These are phyloP conservation scores for Stenodera caucasica DNA, from an alignment of 2,888 invertebrate species.

Conservation along the genomic window DNA sequence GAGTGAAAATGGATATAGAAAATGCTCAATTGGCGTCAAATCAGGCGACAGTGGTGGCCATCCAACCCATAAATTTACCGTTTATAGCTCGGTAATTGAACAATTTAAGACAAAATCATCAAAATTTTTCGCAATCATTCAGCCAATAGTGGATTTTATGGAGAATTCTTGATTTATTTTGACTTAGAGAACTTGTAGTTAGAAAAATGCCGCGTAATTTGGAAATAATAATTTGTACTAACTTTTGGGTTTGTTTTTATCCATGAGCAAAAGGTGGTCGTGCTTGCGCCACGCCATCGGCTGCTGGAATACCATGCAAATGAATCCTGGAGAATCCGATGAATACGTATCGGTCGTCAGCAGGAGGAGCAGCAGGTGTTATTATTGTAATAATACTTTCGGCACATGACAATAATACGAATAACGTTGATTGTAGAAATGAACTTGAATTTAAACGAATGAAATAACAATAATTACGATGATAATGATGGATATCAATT, in stretches of 20 bases:
- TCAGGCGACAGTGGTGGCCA: too few species aligned
- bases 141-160: too few species aligned
- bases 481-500: not conserved
- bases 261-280: slow-evolving; percentile 74
- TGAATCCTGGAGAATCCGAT: slow-evolving; percentile 53
- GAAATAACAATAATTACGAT: slow-evolving; percentile 22
- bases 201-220: too few species aligned
- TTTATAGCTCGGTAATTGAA: too few species aligned
- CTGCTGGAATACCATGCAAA: slow-evolving; percentile 53
- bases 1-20: too few species aligned
- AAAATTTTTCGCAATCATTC: too few species aligned
- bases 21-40: too few species aligned
- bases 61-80: too few species aligned
- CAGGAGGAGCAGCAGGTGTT: slow-evolving; percentile 51
- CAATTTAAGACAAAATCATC: too few species aligned
- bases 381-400: not conserved
- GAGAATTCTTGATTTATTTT: too few species aligned
- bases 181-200: too few species aligned
- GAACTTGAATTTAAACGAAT: slow-evolving; percentile 39
- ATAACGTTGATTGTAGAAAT: not conserved
- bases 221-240: slow-evolving; percentile 50
- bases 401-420: slow-evolving; percentile 39
- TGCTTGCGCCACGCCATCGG: slow-evolving; percentile 77
- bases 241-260: slow-evolving; percentile 72
- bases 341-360: slow-evolving; percentile 58